Base-by-base conservation (phyloP, 2,888 invertebrate species). In the Himalopsyche tibetana region DNA sequence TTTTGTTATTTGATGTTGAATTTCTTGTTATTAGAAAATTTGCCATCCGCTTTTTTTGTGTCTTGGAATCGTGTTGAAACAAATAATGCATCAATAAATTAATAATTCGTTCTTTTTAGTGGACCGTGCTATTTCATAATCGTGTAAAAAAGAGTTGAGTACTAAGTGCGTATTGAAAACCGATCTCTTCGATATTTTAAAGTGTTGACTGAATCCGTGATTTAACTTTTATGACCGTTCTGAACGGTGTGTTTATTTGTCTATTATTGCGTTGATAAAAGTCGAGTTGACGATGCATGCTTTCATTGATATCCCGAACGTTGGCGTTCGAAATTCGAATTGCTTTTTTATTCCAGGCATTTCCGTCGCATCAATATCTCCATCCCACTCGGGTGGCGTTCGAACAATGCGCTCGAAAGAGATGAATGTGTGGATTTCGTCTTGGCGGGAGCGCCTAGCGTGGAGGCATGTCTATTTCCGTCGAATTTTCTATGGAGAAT, bases 401-500 rank as follows among this genome's bases (percentile, higher is more conserved):
- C 17, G 2, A 38, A 42, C 80, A 38, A 80, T 38, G 42, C n/a
- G 8, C 80, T 12, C 17, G 40, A 63, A n/a, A 63, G 63, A 38
- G 42, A 80, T 40, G 80, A 42, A 40, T 11, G 80, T 36, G 40
- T n/a, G 80, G 15, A 38, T 80, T 42, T 42, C n/a, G 80, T 38
- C 80, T 80, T 42, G 8, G 80, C 80, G 80, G 80, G 80, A 80
- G 80, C 42, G 80, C 42, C 80, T 79, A 56, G 56, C 56, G n/a
- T n/a, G 56, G 56, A n/a, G 56, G 56, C 56, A 63, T 63, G 63
- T 80, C 80, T 80, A 80, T 40, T 80, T 80, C 80, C 42, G 80
- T 80, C 80, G 8, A 15, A n/a, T 80, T 80, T 80, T 80, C 80
- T 80, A 80, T 80, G 80, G 80, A 80, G 80, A 80, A 80, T 80